Conservation (phyloP, 2,113 vertebrate genomes). For the Stigmatopora argus region DNA sequence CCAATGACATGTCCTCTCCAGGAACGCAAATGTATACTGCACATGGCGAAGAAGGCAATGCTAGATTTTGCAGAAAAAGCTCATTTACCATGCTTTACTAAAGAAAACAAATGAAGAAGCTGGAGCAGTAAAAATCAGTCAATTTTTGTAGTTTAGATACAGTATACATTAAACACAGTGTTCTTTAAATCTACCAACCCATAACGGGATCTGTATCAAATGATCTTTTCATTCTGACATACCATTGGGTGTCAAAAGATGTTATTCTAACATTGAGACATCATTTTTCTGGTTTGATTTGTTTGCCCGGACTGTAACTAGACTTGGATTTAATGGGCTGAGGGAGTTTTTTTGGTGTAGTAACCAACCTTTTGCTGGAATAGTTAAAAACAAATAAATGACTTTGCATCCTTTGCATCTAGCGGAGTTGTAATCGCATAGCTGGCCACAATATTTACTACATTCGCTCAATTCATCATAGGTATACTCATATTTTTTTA, state of each 20-base stretch:
- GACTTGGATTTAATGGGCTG: no score
- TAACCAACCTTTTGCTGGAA: no score
- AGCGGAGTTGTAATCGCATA: no score
- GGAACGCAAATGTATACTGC: background rate
- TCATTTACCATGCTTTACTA: background rate
- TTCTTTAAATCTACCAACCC: background rate
- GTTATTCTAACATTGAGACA: background rate
- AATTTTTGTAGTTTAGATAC: no score
- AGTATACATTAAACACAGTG: background rate
- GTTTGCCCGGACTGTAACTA: no score
- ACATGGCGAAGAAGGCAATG: background rate
- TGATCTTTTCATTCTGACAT: background rate
- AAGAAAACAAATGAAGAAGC: background rate
- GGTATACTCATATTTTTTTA: no score
- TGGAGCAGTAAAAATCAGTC: background rate
- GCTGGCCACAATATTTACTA: no score
- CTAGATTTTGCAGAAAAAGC: background rate
- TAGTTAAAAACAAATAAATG: no score
- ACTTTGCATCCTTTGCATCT: no score
- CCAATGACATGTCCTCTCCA: background rate
- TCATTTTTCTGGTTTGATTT: no score
- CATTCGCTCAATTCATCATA: no score
- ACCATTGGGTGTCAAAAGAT: background rate
- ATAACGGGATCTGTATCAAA: background rate
- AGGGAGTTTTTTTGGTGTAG: no score